Base-by-base conservation (phyloP, 2,113 vertebrate species). In the Lamprotornis superbus region DNA sequence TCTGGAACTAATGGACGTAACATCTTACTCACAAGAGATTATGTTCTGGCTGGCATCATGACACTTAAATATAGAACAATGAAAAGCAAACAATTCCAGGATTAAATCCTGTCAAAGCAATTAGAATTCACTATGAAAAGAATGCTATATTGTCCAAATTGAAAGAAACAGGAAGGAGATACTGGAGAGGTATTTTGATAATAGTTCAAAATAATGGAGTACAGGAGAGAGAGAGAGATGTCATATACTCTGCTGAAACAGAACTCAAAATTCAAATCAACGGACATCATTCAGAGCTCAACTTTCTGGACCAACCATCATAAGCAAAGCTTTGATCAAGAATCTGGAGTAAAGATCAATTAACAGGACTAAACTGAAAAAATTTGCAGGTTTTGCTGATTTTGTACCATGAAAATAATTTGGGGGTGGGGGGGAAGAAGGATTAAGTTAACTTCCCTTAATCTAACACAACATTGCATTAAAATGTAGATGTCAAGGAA, bases 351-450 rank as follows among this genome's bases (percentile, higher is more conserved):
- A 86, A 75, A 75, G 4, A 30, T 1, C 9, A 30, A 3, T 57
- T 67, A 37, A 8, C 22, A 92, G 56, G 14, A 28, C 7, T 56
- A 15, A 12, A 0, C 28, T 10, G 5, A 79, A 71, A 78, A 12
- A 67, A n/a, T 27, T 69, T 81, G 3, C 4, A 90, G 57, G 4
- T 23, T 3, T 67, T 5, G 5, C 3, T 50, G 42, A 25, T 40
- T 77, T n/a, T 73, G 3, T 50, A 37, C 12, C 22, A 46, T 17
- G 16, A 10, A 69, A 74, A 76, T n/a, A 57, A 28, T 27, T 1
- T 25, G 1, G 2, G 10, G 2, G 2, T 10, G 2, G 0, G 1
- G 11, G 12, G 3, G 0, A 2, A 7, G 6, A 70, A 46, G 9
- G 10, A 40, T 24, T 39, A 33, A 15, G 7, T 14, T 28, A 57